Evolutionary conservation across 2,797 vertebrate species (phyloP), one percentile per base, ranked within the genome.

Genomic region (Bradypodion pumilum): DNA sequence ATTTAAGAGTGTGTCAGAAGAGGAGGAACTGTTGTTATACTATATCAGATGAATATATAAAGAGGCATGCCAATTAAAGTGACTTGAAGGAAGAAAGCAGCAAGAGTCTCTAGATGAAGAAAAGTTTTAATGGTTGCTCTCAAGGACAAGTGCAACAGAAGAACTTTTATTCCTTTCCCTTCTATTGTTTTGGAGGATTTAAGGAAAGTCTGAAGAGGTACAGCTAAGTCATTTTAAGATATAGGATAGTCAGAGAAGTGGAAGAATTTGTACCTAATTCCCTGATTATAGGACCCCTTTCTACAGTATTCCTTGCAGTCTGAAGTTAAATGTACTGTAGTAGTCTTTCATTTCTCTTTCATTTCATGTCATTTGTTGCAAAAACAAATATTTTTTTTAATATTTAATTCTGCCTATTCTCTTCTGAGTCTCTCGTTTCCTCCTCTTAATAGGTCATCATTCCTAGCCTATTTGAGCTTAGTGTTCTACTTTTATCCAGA

Each of bases 371-470:
- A 72, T 69, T 13, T 44, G 49, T 60, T 76, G 19, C 46, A 69
- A 69, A 59, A 37, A 27, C 73, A 56, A 29, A 44, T 68, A 5
- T 69, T 76, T 77, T 46, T 83, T 35, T 23, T 62, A 70, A 69
- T 21, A 49, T 52, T 70, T 81, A 85, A 81, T 59, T 70, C 46
- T 68, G 9, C 19, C n/a, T 83, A 87, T 80, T 88, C 74, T 80
- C 19, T 37, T 74, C 7, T 73, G 80, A 88, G 77, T 60, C 52
- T 72, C 87, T 82, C 65, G 75, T 89, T 91, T 94, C 84, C 89
- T 86, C 85, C 89, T 88, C 77, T 62, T 83, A 23, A 2, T 66
- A 76, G 52, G 52, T 56, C 3, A 62, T 40, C 1, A 0, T 78
- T 59, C 0, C 0, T 7, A 42, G 84, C 68, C 40, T 2, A 2